A percentile compares a stretch with the other conserved stretches of the same genome.
These are phyloP conservation scores for Heterochromis multidens DNA, from an alignment of 2,113 vertebrate genomes.

Conservation along the genomic window DNA sequence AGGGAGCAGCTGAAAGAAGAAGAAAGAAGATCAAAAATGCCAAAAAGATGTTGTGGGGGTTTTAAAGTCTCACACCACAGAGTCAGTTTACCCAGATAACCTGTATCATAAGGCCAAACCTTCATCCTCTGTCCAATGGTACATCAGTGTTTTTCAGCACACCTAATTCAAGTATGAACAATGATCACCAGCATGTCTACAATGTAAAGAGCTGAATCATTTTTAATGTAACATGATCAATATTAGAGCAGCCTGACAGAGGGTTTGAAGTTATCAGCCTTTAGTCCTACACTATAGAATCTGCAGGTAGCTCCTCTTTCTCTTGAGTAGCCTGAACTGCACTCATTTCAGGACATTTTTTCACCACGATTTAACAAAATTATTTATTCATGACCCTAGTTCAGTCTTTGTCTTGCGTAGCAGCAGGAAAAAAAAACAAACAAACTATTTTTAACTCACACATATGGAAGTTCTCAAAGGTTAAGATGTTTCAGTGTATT, in stretches of 20 bases:
- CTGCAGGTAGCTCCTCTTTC: not conserved
- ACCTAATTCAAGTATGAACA: not conserved
- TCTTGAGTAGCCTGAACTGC: not conserved
- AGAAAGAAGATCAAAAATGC: not conserved
- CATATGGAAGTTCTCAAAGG: not conserved
- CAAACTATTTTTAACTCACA: constrained; percentile 20
- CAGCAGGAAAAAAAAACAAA: not conserved
- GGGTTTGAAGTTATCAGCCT: not conserved
- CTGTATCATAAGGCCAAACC: no score
- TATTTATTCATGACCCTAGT: constrained; percentile 38
- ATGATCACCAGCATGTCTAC: not conserved
- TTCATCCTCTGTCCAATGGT: no score
- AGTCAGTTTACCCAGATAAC: no score
- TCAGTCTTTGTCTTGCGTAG: constrained; percentile 7
- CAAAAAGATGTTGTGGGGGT: no score
- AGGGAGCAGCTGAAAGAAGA: not conserved
- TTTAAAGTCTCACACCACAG: no score
- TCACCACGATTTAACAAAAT: constrained; percentile 10
- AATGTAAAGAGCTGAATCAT: not conserved
- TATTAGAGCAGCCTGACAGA: not conserved
- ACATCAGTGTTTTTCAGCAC: no score
- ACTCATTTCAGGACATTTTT: not conserved
- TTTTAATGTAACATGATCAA: not conserved
- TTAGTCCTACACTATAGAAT: not conserved
- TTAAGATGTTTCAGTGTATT: not conserved